phyloP scores from a whole-genome alignment of 64 coral and sea anemone species.

The Stichodactyla mertensii region DNA sequence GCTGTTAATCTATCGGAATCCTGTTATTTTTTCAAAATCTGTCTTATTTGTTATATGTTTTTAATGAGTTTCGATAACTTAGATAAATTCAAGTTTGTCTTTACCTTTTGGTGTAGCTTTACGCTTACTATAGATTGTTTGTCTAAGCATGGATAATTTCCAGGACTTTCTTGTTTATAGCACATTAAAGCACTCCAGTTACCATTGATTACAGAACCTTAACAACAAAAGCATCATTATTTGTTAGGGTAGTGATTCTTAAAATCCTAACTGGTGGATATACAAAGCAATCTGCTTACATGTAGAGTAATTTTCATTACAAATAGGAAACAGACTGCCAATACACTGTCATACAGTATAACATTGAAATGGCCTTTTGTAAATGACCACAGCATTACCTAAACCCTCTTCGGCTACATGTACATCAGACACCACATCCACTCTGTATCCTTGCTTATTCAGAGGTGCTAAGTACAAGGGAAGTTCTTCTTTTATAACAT shows the following conservation, averaged over 20 bases:
- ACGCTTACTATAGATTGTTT: background rate
- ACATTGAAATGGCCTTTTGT: background rate
- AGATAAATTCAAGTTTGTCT: background rate
- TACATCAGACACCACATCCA: background rate
- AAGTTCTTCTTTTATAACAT: background rate
- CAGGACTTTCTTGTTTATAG: background rate
- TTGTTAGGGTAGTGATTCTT: too few species aligned
- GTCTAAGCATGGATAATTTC: background rate
- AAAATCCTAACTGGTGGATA: too few species aligned
- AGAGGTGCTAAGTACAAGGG: background rate
- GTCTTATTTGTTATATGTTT: too few species aligned
- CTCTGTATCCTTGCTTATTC: background rate
- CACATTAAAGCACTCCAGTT: background rate
- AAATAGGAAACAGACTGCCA: too few species aligned
- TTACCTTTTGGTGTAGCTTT: conserved; percentile 2
- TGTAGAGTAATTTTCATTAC: too few species aligned
- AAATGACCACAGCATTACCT: background rate
- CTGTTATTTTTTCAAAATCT: too few species aligned
- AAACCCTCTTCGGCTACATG: background rate
- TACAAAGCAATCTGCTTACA: too few species aligned
- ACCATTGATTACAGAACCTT: background rate
- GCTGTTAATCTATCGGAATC: too few species aligned
- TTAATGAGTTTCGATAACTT: background rate
- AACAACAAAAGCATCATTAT: background rate
- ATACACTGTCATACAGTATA: background rate